Base-by-base conservation (phyloP, 2,888 invertebrate genomes). In the Galerucella nymphaeae region DNA sequence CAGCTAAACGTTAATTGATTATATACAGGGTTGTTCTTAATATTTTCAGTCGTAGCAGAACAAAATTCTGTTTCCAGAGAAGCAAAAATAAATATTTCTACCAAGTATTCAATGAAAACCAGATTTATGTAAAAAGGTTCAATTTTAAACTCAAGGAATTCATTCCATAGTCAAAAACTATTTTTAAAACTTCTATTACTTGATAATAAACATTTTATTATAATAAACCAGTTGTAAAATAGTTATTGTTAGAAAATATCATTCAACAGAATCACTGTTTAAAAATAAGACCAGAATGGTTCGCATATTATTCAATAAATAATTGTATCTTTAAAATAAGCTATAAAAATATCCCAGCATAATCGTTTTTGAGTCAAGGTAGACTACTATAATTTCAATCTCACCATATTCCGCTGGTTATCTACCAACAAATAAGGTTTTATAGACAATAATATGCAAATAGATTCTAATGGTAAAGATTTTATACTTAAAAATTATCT, bases 351-450 rank as follows among this genome's bases (percentile, higher is more conserved):
- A 10, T 58, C 20, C 20, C 13, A 57, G 20, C 57, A 66, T 66
- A 59, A 53, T 59, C 62, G 55, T 55, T 74, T 75, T 61, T 75
- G 64, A 75, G 72, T 75, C 74, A 75, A 75, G 74, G 74, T 75
- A 20, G 74, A 75, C 74, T 45, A 59, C 63, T 70, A 57, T 70
- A 55, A 70, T 70, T 57, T 63, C 57, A 70, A 41, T 61, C 61
- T 42, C 30, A 42, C 61, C 5, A n/a, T 61, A n/a, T 16, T 61
- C 14, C 38, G 42, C 23, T 1, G 42, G 10, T 42, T 11, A 23
- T 45, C 11, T 45, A 20, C 45, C 30, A 18, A 18, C 45, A 48
- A 45, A 64, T 50, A 50, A 1, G 50, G n/a, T 61, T 61, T 61
- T n/a, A 58, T 58, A 58, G 13, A 58, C 14, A 42, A 57, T 23